A percentile compares a stretch with the other conserved stretches of the same genome.
These are phyloP conservation scores for Ptilodon capucinus DNA, from an alignment of 2,888 invertebrate species.

Conservation along the genomic window DNA sequence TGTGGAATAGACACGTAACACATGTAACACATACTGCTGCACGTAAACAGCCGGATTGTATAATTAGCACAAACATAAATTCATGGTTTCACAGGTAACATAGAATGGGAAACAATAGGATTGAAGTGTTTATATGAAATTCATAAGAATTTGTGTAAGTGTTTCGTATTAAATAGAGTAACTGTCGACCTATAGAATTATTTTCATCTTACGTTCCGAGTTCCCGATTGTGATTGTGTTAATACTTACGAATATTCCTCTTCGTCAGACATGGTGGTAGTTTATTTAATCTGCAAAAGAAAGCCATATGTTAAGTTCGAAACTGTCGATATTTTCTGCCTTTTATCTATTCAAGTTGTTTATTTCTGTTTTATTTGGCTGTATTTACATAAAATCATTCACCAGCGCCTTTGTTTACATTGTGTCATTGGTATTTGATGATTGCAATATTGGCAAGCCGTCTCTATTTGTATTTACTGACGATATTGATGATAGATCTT, in stretches of 20 bases:
- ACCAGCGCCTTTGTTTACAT: not conserved
- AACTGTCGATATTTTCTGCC: not conserved
- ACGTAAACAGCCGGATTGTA: conserved; percentile 22
- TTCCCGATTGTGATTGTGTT: conserved; percentile 12
- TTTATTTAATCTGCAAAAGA: conserved; percentile 72
- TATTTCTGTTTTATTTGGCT: not conserved
- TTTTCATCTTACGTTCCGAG: conserved; percentile 16
- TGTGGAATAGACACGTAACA: conserved; percentile 55
- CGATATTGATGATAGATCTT: conserved; percentile 18
- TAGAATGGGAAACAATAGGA: not conserved
- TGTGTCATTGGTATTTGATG: not conserved
- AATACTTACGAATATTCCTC: conserved; percentile 97
- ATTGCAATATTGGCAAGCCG: conserved; percentile 23
- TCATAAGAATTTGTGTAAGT: not conserved
- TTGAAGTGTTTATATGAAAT: not conserved
- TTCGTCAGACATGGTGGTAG: conserved; percentile 95
- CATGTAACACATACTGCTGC: conserved; percentile 30
- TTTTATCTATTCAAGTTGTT: not conserved
- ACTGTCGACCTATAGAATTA: not conserved
- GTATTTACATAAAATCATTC: not conserved
- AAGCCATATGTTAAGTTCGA: conserved; percentile 14
- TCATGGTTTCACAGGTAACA: not conserved
- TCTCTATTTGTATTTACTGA: conserved; percentile 23
- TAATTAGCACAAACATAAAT: conserved; percentile 20
- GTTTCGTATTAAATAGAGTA: conserved; percentile 7